Conservation (phyloP, 2,888 invertebrate genomes). For the Cheilosia scutellata region DNA sequence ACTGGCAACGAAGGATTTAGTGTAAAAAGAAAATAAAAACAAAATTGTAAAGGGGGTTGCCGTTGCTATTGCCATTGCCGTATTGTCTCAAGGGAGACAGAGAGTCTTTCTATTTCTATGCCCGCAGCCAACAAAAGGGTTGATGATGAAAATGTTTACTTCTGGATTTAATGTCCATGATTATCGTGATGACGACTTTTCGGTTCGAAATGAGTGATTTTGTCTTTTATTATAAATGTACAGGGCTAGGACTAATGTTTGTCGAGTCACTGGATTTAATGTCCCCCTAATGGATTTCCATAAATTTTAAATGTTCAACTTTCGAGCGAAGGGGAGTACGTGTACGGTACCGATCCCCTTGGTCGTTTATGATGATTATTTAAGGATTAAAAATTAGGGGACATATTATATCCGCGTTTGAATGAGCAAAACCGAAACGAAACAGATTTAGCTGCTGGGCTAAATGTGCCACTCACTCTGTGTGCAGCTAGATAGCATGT, state of each 20-base stretch:
- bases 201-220: slow-evolving; percentile 16
- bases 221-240: neutral
- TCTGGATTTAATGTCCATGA: slow-evolving; percentile 50
- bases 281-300: slow-evolving; percentile 29
- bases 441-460: neutral
- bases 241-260: neutral
- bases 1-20: slow-evolving; percentile 45
- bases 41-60: slow-evolving; percentile 31
- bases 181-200: slow-evolving; percentile 53
- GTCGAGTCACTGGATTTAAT: neutral
- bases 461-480: slow-evolving; percentile 9
- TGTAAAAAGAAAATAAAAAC: slow-evolving; percentile 31
- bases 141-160: slow-evolving; percentile 43
- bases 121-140: slow-evolving; percentile 16
- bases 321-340: neutral
- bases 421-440: no score
- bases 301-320: slow-evolving; percentile 52
- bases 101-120: neutral
- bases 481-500: neutral
- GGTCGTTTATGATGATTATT: slow-evolving; percentile 27
- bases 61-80: neutral
- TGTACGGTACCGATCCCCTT: neutral
- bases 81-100: neutral
- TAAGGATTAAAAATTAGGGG: slow-evolving; percentile 30
- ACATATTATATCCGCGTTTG: slow-evolving; percentile 17